Percentiles rank a stretch among this genome's conserved stretches.
These are phyloP conservation scores for Lucinisca nassula DNA, from an alignment of 2,888 invertebrate genomes.

Conservation along the genomic window DNA sequence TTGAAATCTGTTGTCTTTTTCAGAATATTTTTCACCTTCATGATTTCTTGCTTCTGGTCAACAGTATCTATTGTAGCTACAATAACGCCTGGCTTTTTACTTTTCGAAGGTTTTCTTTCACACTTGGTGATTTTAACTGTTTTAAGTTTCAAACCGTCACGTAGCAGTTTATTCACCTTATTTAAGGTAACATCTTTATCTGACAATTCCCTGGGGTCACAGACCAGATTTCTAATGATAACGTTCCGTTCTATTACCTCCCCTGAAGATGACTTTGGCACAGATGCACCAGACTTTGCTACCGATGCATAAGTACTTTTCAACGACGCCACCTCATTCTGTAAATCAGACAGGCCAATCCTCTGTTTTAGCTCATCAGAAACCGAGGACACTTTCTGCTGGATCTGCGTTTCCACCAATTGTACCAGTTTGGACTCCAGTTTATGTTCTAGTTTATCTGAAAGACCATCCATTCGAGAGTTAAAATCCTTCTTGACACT, in stretches of 20 bases:
- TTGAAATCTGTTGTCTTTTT: not conserved
- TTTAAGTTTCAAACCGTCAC: too few relatives aligned
- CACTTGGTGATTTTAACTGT: too few relatives aligned
- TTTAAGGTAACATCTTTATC: not conserved
- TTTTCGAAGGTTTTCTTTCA: not conserved
- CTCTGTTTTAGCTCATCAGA: not conserved
- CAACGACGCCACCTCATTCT: not conserved
- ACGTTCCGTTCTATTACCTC: not conserved
- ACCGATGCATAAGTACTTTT: not conserved
- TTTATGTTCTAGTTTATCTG: not conserved
- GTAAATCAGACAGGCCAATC: not conserved
- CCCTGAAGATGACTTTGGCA: not conserved
- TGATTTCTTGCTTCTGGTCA: not conserved
- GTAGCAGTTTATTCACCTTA: too few relatives aligned
- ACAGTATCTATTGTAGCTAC: not conserved
- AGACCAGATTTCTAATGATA: not conserved
- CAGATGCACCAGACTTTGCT: not conserved
- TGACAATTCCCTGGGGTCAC: not conserved
- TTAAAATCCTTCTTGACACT: conserved; percentile 2
- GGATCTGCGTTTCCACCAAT: not conserved
- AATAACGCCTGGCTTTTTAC: not conserved
- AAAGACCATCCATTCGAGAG: not conserved
- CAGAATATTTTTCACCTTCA: not conserved
- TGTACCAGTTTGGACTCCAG: not conserved
- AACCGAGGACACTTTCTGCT: not conserved